A percentile compares a stretch with the other conserved stretches of the same genome.
Conservation (phyloP, 2,797 vertebrate species). For the Danio albolineatus region DNA sequence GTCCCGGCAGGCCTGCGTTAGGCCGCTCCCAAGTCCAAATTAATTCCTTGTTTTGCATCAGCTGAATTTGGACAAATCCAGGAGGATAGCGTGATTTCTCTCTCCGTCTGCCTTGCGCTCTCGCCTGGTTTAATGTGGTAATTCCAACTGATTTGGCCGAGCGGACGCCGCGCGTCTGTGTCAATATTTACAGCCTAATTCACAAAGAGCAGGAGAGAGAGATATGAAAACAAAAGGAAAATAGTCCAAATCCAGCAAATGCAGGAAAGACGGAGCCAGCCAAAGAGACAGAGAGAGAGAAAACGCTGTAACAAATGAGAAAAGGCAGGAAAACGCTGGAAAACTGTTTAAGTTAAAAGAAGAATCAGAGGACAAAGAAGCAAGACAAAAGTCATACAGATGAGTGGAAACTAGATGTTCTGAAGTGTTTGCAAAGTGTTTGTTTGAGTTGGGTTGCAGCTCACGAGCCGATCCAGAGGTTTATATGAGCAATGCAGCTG, state of each 20-base stretch:
- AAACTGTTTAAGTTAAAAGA: neutral
- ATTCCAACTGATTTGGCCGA: slow-evolving; percentile 87
- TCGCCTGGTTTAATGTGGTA: slow-evolving; percentile 93
- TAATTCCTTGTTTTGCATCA: slow-evolving; percentile 99
- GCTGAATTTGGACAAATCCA: slow-evolving; percentile 99
- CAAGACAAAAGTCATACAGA: slow-evolving; percentile 7
- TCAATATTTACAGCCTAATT: slow-evolving; percentile 94
- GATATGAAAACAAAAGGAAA: slow-evolving; percentile 69
- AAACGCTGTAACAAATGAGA: neutral
- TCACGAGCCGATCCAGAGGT: neutral
- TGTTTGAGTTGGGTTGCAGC: slow-evolving; percentile 21
- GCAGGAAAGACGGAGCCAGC: slow-evolving; percentile 12
- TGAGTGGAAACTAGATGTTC: slow-evolving; percentile 50
- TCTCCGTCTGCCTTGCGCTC: slow-evolving; percentile 85
- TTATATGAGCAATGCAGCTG: neutral
- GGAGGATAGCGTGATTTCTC: slow-evolving; percentile 85
- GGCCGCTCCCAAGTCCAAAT: slow-evolving; percentile 86
- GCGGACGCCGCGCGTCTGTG: slow-evolving; percentile 73
- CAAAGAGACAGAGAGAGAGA: slow-evolving; percentile 29
- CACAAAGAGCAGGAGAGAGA: slow-evolving; percentile 36
- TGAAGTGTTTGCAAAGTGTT: slow-evolving; percentile 69
- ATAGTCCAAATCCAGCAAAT: slow-evolving; percentile 91
- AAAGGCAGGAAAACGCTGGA: neutral
- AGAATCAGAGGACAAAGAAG: neutral
- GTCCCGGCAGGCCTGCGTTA: slow-evolving; percentile 78